Evolutionary conservation across 2,888 invertebrate genomes (phyloP), one percentile per base, ranked within the genome.

Genomic region (Euplagia quadripunctaria): DNA sequence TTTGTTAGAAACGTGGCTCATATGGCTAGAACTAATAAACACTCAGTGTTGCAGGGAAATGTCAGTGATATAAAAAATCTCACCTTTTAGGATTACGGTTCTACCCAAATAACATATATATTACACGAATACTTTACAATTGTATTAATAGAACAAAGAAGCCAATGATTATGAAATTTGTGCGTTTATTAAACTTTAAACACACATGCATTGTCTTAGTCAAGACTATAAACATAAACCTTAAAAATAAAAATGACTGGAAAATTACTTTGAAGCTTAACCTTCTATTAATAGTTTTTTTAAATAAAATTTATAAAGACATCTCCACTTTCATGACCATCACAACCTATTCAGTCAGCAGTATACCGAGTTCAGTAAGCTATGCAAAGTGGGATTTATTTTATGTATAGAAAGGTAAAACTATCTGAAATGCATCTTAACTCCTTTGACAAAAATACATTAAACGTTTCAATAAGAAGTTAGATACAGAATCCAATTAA

Each of bases 241-340:
- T 31, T 31, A 31, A 31, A 31, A 31, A 31, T 31, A 31, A 31
- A 31, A 31, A 31, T 31, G 31, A 31, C 31, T 31, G 55, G 20
- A 1, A 58, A 61, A 61, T 58, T 51, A 67, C 67, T 72, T 72
- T 67, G 67, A 72, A 72, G 72, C 42, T 72, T 51, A 72, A 51
- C 20, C 67, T 61, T 67, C 63, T 63, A 63, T 72, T 52, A 67
- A 63, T 41, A 55, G 61, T 63, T 51, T 63, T 67, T 64, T 55
- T n/a, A 68, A 72, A 68, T 64, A 64, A 68, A 68, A 72, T 72
- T 68, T 64, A 63, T 61, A 72, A 68, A 64, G 68, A n/a, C 52
- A 17, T 63, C 14, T 17, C 52, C 12, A 72, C 68, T 64, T 72
- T 64, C 46, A 68, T 72, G 72, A 68, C 68, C 65, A 66, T 46